Evolutionary conservation across 2,797 vertebrate species (phyloP).

Genomic region (Argya squamiceps): DNA sequence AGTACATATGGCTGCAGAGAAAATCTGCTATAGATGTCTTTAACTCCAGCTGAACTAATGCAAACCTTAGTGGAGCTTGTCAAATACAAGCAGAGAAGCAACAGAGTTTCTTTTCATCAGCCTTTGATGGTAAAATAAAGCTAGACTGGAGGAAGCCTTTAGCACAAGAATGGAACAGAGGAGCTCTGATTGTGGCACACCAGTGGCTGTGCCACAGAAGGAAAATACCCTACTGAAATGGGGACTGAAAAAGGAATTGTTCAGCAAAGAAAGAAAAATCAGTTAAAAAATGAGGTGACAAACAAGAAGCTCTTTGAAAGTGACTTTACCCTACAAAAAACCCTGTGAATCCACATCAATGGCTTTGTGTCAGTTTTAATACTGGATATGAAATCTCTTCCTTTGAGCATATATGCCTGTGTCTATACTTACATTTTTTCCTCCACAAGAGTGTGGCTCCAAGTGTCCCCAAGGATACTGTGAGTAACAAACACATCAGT

Average conservation of each 20-base stretch:
- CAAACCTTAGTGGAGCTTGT: background rate
- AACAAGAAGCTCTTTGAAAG: background rate
- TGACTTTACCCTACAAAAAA: background rate
- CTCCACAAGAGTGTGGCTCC: background rate
- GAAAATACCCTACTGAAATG: background rate
- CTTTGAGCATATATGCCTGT: background rate
- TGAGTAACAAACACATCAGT: background rate
- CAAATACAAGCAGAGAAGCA: slow-evolving; percentile 8
- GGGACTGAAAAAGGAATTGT: background rate
- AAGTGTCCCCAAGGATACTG: background rate
- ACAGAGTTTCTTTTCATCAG: background rate
- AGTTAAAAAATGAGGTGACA: background rate
- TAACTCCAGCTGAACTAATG: background rate
- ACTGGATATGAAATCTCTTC: background rate
- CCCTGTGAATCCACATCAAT: background rate
- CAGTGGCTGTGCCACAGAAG: background rate
- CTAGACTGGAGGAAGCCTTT: background rate
- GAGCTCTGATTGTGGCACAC: background rate
- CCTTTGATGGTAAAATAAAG: slow-evolving; percentile 18
- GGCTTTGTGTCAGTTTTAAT: background rate
- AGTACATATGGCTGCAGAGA: background rate
- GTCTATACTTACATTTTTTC: background rate
- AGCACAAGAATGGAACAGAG: slow-evolving; percentile 20
- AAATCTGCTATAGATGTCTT: background rate
- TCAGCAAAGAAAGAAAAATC: background rate